Evolutionary conservation across 2,888 invertebrate genomes (phyloP).

Genomic region (Drosophila fungiperda): DNA sequence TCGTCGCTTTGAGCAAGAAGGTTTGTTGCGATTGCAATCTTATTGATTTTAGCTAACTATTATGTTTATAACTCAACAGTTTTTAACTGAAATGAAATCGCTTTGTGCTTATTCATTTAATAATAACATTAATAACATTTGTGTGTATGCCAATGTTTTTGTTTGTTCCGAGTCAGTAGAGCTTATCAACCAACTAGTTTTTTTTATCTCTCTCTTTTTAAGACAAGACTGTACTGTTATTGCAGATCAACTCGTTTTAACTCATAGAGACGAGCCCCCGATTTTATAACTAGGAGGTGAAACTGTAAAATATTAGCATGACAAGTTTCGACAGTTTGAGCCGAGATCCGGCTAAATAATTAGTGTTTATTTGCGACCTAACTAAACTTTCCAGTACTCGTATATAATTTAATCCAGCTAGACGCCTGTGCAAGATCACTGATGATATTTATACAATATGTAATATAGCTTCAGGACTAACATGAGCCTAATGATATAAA

Average conservation of each 20-base stretch:
- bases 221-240: background rate
- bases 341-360: slow-evolving; percentile 20
- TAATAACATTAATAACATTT: background rate
- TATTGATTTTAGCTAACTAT: background rate
- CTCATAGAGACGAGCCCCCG: slow-evolving; percentile 61
- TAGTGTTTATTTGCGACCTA: slow-evolving; percentile 2
- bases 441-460: slow-evolving; percentile 35
- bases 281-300: background rate
- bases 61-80: background rate
- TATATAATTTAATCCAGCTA: slow-evolving; percentile 29
- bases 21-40: slow-evolving; percentile 49
- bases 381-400: background rate
- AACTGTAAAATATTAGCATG: background rate
- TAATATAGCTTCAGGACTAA: slow-evolving; percentile 2
- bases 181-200: slow-evolving; percentile 2
- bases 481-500: slow-evolving; percentile 58
- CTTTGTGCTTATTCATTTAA: slow-evolving; percentile 2
- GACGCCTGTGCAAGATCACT: slow-evolving; percentile 42
- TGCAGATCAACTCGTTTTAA: background rate
- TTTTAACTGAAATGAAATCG: background rate
- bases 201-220: background rate
- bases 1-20: slow-evolving; percentile 81
- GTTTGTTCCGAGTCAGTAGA: slow-evolving; percentile 26
- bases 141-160: background rate
- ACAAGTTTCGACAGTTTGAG: background rate